Evolutionary conservation across 2,797 vertebrate genomes (phyloP).

Genomic region (Uromys caudimaculatus): DNA sequence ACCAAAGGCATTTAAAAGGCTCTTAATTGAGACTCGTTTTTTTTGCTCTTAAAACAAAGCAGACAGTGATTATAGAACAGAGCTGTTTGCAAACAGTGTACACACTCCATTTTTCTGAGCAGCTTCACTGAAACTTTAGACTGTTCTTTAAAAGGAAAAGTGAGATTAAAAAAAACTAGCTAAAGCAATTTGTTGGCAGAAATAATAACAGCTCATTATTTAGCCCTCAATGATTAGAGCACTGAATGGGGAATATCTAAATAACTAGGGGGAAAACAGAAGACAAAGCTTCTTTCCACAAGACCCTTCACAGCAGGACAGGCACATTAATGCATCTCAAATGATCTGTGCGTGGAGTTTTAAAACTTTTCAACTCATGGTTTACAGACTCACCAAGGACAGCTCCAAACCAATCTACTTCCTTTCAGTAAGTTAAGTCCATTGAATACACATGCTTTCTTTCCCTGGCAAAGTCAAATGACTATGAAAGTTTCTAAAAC

Average conservation of each 20-base stretch:
- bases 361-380: neutral
- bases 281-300: neutral
- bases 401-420: neutral
- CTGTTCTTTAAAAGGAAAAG: conserved; percentile 35
- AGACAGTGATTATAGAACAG: neutral
- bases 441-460: neutral
- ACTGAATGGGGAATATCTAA: neutral
- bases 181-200: conserved; percentile 17
- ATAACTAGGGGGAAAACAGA: neutral
- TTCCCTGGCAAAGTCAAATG: neutral
- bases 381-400: neutral
- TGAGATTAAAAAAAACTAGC: conserved; percentile 10
- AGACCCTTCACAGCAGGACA: neutral
- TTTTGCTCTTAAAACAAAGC: conserved; percentile 37
- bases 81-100: conserved; percentile 50
- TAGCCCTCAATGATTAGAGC: neutral
- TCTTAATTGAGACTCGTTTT: conserved; percentile 34
- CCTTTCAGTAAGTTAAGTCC: neutral
- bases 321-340: neutral
- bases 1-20: conserved; percentile 76
- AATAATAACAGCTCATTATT: conserved; percentile 37
- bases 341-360: neutral
- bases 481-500: neutral
- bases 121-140: neutral
- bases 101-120: neutral